Conservation (phyloP, 2,113 vertebrate genomes). For the human (Homo sapiens) region GRCh38 chrX:43952501-43953000, state of each 20-base stretch:
- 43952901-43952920: background rate
- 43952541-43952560: background rate
- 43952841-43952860: background rate
- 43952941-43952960: background rate
- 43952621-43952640: slow-evolving; percentile 26
- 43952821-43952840: background rate
- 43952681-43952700: background rate
- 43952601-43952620: background rate
- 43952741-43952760: background rate
- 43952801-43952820: slow-evolving; percentile 22
- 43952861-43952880: background rate
- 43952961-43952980: background rate
- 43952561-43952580: background rate
- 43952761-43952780: background rate
- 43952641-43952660: background rate
- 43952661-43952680: background rate
- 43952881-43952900: background rate
- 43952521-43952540: background rate
- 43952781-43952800: background rate
- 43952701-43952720: background rate
- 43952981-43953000: background rate
- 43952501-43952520: background rate
- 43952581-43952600: background rate
- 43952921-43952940: background rate
- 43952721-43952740: background rate